Evolutionary conservation across 2,113 vertebrate genomes (phyloP).

Genomic region (Alligator mississippiensis): DNA sequence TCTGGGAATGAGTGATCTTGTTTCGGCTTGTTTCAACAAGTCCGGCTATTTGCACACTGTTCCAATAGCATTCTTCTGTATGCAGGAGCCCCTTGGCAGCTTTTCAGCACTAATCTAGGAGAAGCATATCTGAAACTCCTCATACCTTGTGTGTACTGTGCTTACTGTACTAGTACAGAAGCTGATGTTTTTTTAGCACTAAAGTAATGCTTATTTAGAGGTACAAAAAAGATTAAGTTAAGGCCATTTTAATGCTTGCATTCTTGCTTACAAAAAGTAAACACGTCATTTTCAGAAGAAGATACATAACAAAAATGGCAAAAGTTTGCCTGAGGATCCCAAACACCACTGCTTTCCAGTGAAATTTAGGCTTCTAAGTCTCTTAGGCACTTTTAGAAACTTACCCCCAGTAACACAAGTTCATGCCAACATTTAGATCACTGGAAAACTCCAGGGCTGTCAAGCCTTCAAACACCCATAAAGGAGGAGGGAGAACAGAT

Average conservation of each 20-base stretch:
- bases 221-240: neutral
- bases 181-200: neutral
- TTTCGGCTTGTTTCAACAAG: neutral
- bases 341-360: neutral
- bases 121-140: neutral
- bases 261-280: neutral
- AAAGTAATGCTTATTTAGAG: neutral
- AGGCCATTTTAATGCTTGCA: neutral
- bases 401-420: neutral
- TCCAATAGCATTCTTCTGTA: neutral
- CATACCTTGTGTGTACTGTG: neutral
- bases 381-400: fast-evolving
- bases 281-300: neutral
- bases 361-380: neutral
- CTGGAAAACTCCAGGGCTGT: neutral
- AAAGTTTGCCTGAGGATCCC: neutral
- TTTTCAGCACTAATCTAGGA: neutral
- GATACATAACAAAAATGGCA: neutral
- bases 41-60: neutral
- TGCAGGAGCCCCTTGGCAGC: neutral
- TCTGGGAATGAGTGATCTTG: neutral
- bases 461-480: neutral
- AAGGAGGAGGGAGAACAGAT: neutral
- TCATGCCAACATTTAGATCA: neutral
- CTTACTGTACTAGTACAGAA: neutral